Base-by-base conservation (phyloP, 2,113 vertebrate genomes). In the Anseranas semipalmata region DNA sequence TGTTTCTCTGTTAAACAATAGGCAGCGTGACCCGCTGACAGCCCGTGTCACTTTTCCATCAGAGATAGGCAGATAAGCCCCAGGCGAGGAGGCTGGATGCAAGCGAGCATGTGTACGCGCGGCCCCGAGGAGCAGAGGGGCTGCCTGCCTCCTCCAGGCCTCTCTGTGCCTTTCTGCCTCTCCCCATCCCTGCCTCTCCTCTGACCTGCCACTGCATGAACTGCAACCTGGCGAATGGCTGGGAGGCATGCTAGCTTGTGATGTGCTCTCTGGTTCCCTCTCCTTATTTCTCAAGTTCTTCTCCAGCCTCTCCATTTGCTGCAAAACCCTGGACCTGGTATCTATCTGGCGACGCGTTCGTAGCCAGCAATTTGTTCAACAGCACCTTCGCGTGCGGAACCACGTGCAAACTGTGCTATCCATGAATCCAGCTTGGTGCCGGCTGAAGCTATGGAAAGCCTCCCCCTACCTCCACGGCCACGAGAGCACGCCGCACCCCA, bases 401-500 rank as follows among this genome's bases (percentile, higher is more conserved):
- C 39, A 37, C 37, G 67, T 8, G 65, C 58, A 66, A 45, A 27
- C 25, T 4, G 21, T 11, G 45, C 22, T 10, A 19, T 7, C 37
- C 41, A 24, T 10, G 37, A 60, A 73, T 9, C 27, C 75, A 68
- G 30, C n/a, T 30, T 25, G 37, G 73, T 30, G 19, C 6, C 19
- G 10, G 15, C n/a, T 33, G 63, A 45, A 55, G 39, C 15, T n/a
- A n/a, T 1, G 35, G 65, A 3, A 73, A 67, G 41, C 7, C 28
- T 50, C 22, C 63, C 50, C 19, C 45, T 19, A 15, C 43, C 70
- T 28, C 48, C n/a, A 12, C 19, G 2, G 33, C 14, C 25, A 9
- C 4, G 2, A 37, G 4, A 55, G 6, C 4, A 14, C 53, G 48
- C 37, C 3, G 27, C 0, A 41, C 33, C 45, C 59, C 4, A 0